These are phyloP conservation scores for Cardiocondyla obscurior DNA, from an alignment of 1,140 invertebrate genomes.

Conservation along the genomic window DNA sequence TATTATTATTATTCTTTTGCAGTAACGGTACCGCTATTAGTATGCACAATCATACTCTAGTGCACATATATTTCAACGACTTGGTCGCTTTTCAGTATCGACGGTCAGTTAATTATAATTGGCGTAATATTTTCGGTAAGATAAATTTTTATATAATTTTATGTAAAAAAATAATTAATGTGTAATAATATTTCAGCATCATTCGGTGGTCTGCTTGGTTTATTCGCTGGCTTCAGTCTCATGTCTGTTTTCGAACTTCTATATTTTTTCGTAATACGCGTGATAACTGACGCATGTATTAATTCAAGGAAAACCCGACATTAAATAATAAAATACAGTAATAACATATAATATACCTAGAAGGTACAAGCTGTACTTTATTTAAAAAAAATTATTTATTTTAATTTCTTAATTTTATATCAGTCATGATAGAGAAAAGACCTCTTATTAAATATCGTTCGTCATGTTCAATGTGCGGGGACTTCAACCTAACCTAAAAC, in stretches of 20 bases:
- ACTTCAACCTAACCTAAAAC: no score
- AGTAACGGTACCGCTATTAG: conserved; percentile 58
- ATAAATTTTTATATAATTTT: conserved; percentile 1
- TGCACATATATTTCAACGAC: conserved; percentile 77
- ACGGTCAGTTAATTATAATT: conserved; percentile 70
- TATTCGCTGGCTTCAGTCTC: conserved; percentile 89
- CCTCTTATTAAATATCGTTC: no score
- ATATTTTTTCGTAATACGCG: conserved; percentile 86
- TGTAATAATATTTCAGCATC: conserved; percentile 84
- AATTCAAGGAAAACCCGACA: neutral
- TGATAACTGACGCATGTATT: conserved; percentile 77
- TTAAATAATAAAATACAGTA: neutral
- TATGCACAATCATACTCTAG: conserved; percentile 63
- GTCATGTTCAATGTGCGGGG: no score
- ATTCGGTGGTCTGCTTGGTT: conserved; percentile 87
- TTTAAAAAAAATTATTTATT: no score
- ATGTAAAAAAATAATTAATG: neutral
- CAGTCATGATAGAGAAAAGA: no score
- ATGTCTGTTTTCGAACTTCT: conserved; percentile 87
- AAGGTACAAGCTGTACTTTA: no score
- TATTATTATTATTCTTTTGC: neutral
- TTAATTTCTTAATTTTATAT: no score
- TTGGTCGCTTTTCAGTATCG: conserved; percentile 74
- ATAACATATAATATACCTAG: neutral
- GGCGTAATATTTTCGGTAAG: conserved; percentile 77